Evolutionary conservation across 2,113 vertebrate genomes (phyloP), one percentile per base, ranked within the genome.

Genomic region (Rhabdomys dilectus): DNA sequence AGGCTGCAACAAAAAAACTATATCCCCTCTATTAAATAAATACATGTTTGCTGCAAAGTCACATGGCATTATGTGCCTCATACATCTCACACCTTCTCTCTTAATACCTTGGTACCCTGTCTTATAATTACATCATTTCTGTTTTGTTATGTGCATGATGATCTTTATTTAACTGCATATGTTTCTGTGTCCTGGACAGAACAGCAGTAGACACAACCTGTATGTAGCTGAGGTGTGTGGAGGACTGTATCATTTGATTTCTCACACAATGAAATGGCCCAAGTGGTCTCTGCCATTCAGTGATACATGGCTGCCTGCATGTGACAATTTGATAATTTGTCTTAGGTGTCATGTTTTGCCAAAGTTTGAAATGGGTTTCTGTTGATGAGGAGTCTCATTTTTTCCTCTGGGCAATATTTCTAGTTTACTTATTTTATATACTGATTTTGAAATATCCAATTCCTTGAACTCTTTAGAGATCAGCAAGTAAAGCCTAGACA

Each of bases 391-490:
- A 85, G 15, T 39, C 26, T 94, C 58, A 64, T 36, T 62, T 94
- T 93, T 78, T 42, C 53, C 95, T 88, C 78, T 51, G 21, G 26
- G 17, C 48, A 45, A 80, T 19, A n/a, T 66, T 95, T 60, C 17
- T 72, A 68, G 34, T 64, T 94, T 91, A 73, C 36, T 87, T 62
- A 88, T 91, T 95, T 96, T 60, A 51, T 29, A 75, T 48, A 93
- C 19, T 89, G 93, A 94, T 89, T 64, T 95, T 91, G 64, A 86
- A 96, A 93, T 91, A 89, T 93, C 48, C 56, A 73, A 75, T 95
- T 96, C 78, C 89, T 96, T 93, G 68, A 95, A 91, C 91, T 95
- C 58, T 85, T 88, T 31, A 48, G 36, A 94, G 80, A 91, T 72
- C 8, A 0, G 81, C 56, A n/a, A 91, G 72, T 42, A 91, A 76